A percentile compares a stretch with the other conserved stretches of the same genome.
These are phyloP conservation scores for Ornithoptera alexandrae DNA, from an alignment of 2,888 invertebrate genomes.

Conservation along the genomic window DNA sequence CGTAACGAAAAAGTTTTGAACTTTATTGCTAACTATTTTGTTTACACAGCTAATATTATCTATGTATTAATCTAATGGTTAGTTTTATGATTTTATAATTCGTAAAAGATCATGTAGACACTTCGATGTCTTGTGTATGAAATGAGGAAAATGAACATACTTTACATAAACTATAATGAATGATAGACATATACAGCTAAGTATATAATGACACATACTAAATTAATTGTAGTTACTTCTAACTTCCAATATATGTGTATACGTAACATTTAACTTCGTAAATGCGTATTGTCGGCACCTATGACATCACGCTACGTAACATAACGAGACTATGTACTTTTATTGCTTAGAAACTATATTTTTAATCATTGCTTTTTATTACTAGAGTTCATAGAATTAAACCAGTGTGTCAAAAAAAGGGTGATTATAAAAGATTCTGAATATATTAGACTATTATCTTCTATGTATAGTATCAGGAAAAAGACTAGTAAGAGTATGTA, in stretches of 20 bases:
- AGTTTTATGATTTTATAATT: neutral
- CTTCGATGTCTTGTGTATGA: constrained; percentile 20
- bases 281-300: constrained; percentile 19
- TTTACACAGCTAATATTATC: neutral
- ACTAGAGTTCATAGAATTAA: neutral
- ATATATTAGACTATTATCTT: too few relatives aligned
- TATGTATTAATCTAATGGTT: neutral
- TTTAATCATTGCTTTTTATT: neutral
- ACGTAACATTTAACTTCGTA: constrained; percentile 24
- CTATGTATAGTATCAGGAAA: too few relatives aligned
- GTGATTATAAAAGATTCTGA: too few relatives aligned
- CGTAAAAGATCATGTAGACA: neutral
- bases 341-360: neutral
- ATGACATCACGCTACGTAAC: constrained; percentile 28
- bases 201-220: neutral
- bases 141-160: neutral
- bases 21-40: neutral
- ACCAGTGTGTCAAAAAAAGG: neutral
- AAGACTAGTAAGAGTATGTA: too few relatives aligned
- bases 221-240: constrained; percentile 35
- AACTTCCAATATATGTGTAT: constrained; percentile 32
- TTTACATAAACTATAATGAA: neutral
- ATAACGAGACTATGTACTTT: constrained; percentile 5
- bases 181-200: neutral
- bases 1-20: neutral